These are phyloP conservation scores for Lethocerus indicus DNA, from an alignment of 1,140 invertebrate species.

Conservation along the genomic window DNA sequence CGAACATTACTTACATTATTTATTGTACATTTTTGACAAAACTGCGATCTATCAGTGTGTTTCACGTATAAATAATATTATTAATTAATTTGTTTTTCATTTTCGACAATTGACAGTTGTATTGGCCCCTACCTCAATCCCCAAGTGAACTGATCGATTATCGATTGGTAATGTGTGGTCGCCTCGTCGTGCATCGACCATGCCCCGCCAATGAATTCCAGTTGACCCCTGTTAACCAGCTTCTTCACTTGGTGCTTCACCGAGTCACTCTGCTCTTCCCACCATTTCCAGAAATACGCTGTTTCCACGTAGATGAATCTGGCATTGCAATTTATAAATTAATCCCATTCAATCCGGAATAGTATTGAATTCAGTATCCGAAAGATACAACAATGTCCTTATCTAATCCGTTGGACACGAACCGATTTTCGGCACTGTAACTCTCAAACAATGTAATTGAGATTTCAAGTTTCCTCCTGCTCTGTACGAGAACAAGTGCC, in stretches of 20 bases:
- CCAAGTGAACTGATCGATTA: conserved; percentile 83
- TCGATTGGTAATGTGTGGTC: conserved; percentile 75
- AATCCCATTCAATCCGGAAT: background rate
- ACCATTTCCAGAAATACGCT: conserved; percentile 90
- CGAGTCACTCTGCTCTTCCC: conserved; percentile 47
- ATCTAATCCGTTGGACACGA: no score
- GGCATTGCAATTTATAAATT: conserved; percentile 9
- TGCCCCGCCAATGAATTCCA: conserved; percentile 69
- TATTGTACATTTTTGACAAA: no score
- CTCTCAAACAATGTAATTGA: no score
- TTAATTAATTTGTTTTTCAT: no score
- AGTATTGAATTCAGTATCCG: background rate
- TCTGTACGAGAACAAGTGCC: no score
- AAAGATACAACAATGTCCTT: background rate
- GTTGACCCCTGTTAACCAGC: conserved; percentile 51
- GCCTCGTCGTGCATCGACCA: conserved; percentile 96
- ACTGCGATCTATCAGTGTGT: no score
- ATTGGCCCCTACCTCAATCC: conserved; percentile 57
- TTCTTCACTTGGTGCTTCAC: conserved; percentile 33
- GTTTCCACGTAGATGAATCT: conserved; percentile 66
- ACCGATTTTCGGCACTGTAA: no score
- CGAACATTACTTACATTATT: no score
- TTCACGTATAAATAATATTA: no score
- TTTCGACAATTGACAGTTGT: no score
- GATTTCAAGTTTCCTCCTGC: no score